Conservation (phyloP, 2,888 invertebrate genomes). For the Caenorhabditis sp. region DNA sequence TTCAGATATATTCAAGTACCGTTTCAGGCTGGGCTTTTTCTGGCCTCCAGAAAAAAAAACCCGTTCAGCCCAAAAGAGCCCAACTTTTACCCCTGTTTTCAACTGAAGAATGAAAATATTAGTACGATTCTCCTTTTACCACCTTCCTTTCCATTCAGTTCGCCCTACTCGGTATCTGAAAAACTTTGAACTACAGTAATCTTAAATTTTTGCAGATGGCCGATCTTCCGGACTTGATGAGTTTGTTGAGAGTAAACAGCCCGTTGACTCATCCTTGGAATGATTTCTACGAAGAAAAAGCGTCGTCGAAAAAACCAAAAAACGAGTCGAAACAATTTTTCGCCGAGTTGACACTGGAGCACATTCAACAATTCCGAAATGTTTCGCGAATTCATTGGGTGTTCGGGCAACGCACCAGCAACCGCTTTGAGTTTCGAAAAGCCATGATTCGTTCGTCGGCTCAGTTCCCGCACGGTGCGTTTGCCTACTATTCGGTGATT, state of each 20-base stretch:
- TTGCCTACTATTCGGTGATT: background rate
- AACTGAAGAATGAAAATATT: too few species aligned
- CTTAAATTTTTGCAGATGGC: too few species aligned
- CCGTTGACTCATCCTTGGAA: background rate
- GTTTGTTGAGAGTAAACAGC: background rate
- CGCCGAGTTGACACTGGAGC: background rate
- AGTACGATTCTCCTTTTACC: too few species aligned
- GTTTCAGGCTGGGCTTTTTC: too few species aligned
- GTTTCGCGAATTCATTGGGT: background rate
- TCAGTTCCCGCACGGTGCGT: background rate
- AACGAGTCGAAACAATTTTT: background rate
- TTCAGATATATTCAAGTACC: too few species aligned
- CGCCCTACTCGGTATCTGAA: too few species aligned
- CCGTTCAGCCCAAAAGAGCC: too few species aligned
- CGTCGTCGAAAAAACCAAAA: background rate
- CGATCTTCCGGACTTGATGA: too few species aligned
- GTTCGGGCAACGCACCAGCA: background rate
- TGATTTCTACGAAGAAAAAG: background rate
- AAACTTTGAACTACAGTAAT: too few species aligned
- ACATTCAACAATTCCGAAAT: background rate
- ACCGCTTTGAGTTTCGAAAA: background rate
- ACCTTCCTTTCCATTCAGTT: too few species aligned
- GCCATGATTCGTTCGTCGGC: background rate
- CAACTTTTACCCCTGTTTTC: too few species aligned
- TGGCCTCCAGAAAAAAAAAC: too few species aligned